Evolutionary conservation across 2,888 invertebrate genomes (phyloP).

Genomic region (Sinotaia quadrata): DNA sequence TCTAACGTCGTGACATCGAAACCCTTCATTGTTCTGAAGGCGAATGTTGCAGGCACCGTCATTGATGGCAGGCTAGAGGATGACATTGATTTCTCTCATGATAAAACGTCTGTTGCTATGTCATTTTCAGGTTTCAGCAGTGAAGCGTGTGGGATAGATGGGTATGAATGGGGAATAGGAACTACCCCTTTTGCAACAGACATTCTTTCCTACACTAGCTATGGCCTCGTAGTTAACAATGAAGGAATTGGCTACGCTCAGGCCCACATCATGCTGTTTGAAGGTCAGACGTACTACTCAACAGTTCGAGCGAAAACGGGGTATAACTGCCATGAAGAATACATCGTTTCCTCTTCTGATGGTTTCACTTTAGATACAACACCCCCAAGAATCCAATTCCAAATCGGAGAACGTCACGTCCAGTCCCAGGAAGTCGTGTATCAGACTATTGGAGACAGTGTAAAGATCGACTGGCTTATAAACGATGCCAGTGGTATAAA

Average conservation of each 20-base stretch:
- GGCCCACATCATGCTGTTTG: constrained; percentile 43
- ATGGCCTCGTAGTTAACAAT: constrained; percentile 53
- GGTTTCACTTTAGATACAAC: constrained; percentile 50
- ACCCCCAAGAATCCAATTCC: constrained; percentile 34
- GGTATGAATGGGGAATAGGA: constrained; percentile 58
- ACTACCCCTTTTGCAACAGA: constrained; percentile 49
- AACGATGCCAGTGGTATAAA: constrained; percentile 18
- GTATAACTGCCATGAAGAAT: constrained; percentile 45
- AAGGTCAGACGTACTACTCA: constrained; percentile 47
- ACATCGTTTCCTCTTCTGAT: constrained; percentile 52
- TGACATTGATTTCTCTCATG: constrained; percentile 46
- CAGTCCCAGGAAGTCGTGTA: constrained; percentile 16
- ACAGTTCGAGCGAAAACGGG: constrained; percentile 54
- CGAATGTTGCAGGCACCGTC: constrained; percentile 46
- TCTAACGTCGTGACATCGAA: constrained; percentile 29
- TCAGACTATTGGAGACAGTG: constrained; percentile 14
- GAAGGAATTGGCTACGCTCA: constrained; percentile 49
- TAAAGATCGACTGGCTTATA: constrained; percentile 4
- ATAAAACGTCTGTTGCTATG: constrained; percentile 50
- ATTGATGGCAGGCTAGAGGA: constrained; percentile 48
- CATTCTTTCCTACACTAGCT: constrained; percentile 47
- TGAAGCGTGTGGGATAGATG: constrained; percentile 50
- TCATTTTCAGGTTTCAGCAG: constrained; percentile 57
- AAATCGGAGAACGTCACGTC: background rate
- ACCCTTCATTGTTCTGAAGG: constrained; percentile 36